These are phyloP conservation scores for Cherax quadricarinatus DNA, from an alignment of 1,140 invertebrate genomes.

Conservation along the genomic window DNA sequence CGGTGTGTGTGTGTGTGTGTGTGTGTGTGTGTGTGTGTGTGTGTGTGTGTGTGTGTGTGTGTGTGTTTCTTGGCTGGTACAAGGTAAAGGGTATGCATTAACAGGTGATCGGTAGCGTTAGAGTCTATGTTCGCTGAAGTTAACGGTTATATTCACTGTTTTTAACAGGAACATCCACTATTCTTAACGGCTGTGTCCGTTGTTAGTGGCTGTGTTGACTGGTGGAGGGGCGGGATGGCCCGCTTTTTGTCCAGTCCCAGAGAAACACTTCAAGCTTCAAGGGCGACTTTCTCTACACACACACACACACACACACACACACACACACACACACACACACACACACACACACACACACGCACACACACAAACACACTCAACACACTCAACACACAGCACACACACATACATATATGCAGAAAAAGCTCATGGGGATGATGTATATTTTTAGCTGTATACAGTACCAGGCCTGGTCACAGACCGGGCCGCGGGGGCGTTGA, in stretches of 20 bases:
- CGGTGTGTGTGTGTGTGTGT: no score
- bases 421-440: no score
- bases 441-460: no score
- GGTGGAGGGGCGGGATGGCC: background rate
- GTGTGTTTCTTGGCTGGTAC: background rate
- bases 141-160: no score
- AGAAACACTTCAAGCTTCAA: conserved; percentile 35
- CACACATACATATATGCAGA: background rate
- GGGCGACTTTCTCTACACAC: conserved; percentile 43
- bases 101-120: background rate
- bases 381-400: background rate
- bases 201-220: background rate
- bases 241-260: conserved; percentile 19
- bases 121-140: background rate
- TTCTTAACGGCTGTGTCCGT: background rate
- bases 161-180: no score
- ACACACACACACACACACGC: conserved; percentile 1
- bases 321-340: background rate
- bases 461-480: no score
- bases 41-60: no score
- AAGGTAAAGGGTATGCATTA: background rate
- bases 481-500: no score
- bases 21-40: no score
- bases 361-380: background rate
- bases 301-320: background rate